Base-by-base conservation (phyloP, 1,140 invertebrate species). In the Anastrepha obliqua region DNA sequence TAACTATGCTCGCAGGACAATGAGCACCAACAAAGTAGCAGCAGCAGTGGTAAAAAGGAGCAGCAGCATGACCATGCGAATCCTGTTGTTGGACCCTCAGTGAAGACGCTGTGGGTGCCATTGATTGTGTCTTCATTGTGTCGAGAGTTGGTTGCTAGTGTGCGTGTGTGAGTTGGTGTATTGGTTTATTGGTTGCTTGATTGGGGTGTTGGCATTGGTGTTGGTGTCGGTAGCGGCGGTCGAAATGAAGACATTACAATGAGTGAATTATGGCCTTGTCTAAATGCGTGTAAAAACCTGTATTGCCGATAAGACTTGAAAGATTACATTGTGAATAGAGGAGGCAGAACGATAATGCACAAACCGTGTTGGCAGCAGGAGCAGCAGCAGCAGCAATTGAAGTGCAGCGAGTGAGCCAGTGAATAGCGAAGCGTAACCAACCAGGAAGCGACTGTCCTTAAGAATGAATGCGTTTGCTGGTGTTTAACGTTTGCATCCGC, bases 211-310 rank as follows among this genome's bases (percentile, higher is more conserved):
- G 44, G 47, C 44, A 42, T 20, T 13, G 74, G n/a, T 55, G n/a
- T 17, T 20, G 9, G 6, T 47, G 13, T 11, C 42, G 42, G 13
- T 11, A 42, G 47, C 74, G 47, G 74, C 74, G 74, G 51, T 81
- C 58, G 13, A 86, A 86, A 86, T 86, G 42, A 86, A 86, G 85
- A 86, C 85, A 86, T 86, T 86, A 86, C 85, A 86, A 86, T 86
- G 85, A 86, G 85, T 86, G 85, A 86, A 86, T 86, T 86, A 86
- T 86, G 55, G 85, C 85, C 59, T 86, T 86, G 74, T 81, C 74
- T 81, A 81, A 81, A 81, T 81, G 74, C 74, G 74, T 81, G 74
- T 81, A 81, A 81, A 81, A 81, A 81, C 74, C 74, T 9, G 74
- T 47, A 81, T 58, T 81, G 47, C 7, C 55, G 47, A 81, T 81